Evolutionary conservation across 2,888 invertebrate species (phyloP), one percentile per base, ranked within the genome.

Genomic region (Cylloceria caligata): DNA sequence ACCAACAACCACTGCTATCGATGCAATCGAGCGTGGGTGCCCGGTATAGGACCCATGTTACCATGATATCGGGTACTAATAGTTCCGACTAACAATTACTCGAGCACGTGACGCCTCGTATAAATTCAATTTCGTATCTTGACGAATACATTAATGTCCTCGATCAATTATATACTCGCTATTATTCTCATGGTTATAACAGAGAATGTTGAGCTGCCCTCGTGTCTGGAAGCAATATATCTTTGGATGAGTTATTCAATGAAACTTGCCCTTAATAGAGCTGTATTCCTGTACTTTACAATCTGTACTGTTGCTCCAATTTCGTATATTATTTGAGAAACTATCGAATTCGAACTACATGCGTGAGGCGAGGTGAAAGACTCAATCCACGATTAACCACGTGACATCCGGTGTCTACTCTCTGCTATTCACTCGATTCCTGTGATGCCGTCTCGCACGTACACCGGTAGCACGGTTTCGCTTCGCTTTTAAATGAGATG

Each of bases 61-160:
- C 55, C 34, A 30, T 21, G 55, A 67, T 49, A 75, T 67, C 74
- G 65, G 57, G 57, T 47, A 47, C 57, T 39, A 5, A 11, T 21
- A 67, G 47, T 49, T 11, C 30, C 52, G 64, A 62, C 68, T 68
- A 76, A 76, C 68, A 76, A 76, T 76, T 76, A 76, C 60, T 76
- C 67, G 49, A 39, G 49, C 68, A 39, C 76, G 76, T 68, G 62
- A 69, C 49, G 47, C 57, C 67, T 34, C 45, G 67, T 57, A 57
- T 57, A 47, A 75, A 75, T 75, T 67, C 57, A 57, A 75, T 67
- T 57, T 67, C 30, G 57, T 57, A 47, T 67, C 67, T 36, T 55
- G 21, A 13, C 2, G 45, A 34, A 57, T 24, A 69, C 9, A 39
- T 27, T 52, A 55, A 21, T 49, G 52, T 57, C 13, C 3, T 6